These are phyloP conservation scores for Liodrosophila aerea DNA, from an alignment of 2,888 invertebrate species.

Conservation along the genomic window DNA sequence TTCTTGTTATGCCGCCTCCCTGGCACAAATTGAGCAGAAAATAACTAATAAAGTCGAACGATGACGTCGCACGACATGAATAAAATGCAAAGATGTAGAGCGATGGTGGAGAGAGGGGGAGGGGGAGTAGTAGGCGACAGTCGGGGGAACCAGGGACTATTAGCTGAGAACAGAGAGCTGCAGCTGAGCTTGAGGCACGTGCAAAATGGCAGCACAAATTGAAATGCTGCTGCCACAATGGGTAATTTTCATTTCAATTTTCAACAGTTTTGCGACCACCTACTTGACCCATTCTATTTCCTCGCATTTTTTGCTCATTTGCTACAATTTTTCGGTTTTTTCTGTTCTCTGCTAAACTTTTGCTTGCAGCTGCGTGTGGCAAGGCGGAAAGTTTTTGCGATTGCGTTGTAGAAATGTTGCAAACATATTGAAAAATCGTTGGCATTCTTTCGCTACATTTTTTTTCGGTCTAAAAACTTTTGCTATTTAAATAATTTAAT, in stretches of 20 bases:
- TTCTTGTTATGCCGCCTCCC: slow-evolving; percentile 77
- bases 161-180: slow-evolving; percentile 32
- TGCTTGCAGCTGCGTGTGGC: slow-evolving; percentile 53
- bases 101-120: slow-evolving; percentile 1
- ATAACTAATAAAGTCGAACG: slow-evolving; percentile 80
- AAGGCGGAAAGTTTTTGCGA: slow-evolving; percentile 28
- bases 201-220: slow-evolving; percentile 66
- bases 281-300: not conserved
- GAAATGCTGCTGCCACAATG: slow-evolving; percentile 72
- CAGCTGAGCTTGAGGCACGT: slow-evolving; percentile 64
- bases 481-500: slow-evolving; percentile 31
- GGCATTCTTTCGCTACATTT: slow-evolving; percentile 35
- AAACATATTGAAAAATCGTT: slow-evolving; percentile 49
- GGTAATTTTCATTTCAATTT: slow-evolving; percentile 79
- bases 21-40: slow-evolving; percentile 80
- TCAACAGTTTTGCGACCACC: slow-evolving; percentile 53
- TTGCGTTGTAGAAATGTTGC: slow-evolving; percentile 39
- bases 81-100: slow-evolving; percentile 47
- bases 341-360: slow-evolving; percentile 49
- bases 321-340: slow-evolving; percentile 33
- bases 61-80: slow-evolving; percentile 60
- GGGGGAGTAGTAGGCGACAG: slow-evolving; percentile 10
- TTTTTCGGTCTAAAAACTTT: slow-evolving; percentile 28
- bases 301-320: slow-evolving; percentile 7
- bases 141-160: slow-evolving; percentile 44